Conservation (phyloP, 1,140 invertebrate species). For the Trachymyrmex cornetzi region DNA sequence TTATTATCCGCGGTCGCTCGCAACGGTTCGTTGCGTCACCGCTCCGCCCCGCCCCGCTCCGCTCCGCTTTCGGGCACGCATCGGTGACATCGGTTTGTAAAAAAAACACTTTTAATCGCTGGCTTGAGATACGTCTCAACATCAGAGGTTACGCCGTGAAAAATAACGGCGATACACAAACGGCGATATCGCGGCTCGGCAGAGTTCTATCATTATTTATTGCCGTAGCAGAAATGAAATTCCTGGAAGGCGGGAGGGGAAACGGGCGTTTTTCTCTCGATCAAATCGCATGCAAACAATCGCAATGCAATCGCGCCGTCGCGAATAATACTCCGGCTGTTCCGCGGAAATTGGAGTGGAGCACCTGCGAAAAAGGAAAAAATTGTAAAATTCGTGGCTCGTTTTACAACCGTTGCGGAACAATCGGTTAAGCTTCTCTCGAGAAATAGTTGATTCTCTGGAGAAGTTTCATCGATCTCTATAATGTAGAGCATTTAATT, state of each 20-base stretch:
- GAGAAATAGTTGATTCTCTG: neutral
- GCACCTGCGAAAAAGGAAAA: neutral
- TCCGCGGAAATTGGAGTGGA: neutral
- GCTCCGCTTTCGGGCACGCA: conserved; percentile 49
- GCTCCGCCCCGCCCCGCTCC: conserved; percentile 23
- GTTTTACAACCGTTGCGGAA: neutral
- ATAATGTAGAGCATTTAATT: neutral
- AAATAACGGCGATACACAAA: conserved; percentile 54
- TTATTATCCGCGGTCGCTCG: conserved; percentile 60
- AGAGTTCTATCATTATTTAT: conserved; percentile 47
- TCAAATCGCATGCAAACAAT: conserved; percentile 5
- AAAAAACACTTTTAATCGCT: conserved; percentile 70
- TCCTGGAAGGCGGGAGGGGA: conserved; percentile 17
- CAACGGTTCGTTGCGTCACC: conserved; percentile 43
- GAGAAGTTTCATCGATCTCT: neutral
- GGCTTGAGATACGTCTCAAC: conserved; percentile 54
- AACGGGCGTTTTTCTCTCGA: neutral
- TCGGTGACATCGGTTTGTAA: conserved; percentile 58
- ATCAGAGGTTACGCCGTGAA: conserved; percentile 61
- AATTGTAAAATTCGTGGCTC: neutral
- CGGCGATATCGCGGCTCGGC: conserved; percentile 32
- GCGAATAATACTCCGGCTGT: conserved; percentile 8
- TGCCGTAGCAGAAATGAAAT: conserved; percentile 31
- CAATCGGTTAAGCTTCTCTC: neutral
- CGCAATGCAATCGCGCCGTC: neutral